Percentiles rank a stretch among this genome's conserved stretches.
These are phyloP conservation scores for Catocala nupta DNA, from an alignment of 2,888 invertebrate genomes.

Conservation along the genomic window DNA sequence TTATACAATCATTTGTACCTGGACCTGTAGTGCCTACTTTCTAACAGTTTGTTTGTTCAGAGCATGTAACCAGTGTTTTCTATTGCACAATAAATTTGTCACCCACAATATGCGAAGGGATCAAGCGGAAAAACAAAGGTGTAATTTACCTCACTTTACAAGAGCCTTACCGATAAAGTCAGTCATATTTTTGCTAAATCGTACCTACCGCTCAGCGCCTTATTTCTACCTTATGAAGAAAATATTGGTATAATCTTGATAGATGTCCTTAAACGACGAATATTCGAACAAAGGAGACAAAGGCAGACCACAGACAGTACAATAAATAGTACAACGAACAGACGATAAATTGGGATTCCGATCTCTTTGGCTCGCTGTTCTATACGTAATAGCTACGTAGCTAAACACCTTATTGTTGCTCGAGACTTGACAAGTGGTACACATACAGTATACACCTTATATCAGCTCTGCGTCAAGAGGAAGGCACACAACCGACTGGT, in stretches of 20 bases:
- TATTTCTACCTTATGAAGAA: constrained; percentile 14
- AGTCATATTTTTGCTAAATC: constrained; percentile 13
- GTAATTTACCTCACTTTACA: constrained; percentile 47
- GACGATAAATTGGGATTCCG: constrained; percentile 45
- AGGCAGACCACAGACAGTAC: constrained; percentile 23
- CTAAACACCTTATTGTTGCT: constrained; percentile 15
- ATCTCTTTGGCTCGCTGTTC: constrained; percentile 30
- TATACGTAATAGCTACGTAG: constrained; percentile 12
- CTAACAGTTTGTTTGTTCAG: constrained; percentile 16
- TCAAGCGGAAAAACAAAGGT: constrained; percentile 49
- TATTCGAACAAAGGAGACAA: constrained; percentile 43
- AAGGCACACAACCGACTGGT: background rate
- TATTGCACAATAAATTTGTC: constrained; percentile 52
- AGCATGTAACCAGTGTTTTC: constrained; percentile 54
- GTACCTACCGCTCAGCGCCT: background rate
- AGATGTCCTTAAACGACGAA: constrained; percentile 30
- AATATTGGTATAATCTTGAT: constrained; percentile 28
- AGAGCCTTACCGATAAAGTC: constrained; percentile 8
- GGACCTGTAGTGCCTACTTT: no score
- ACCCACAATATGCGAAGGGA: constrained; percentile 36
- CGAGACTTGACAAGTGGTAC: constrained; percentile 16
- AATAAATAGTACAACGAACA: constrained; percentile 40
- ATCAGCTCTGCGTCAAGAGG: constrained; percentile 8
- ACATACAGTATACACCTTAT: background rate
- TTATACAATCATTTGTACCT: constrained; percentile 7